Evolutionary conservation across 30 jellyfish, hydroid and myxozoan species (phyloP).

Genomic region (Pelagia noctiluca): DNA sequence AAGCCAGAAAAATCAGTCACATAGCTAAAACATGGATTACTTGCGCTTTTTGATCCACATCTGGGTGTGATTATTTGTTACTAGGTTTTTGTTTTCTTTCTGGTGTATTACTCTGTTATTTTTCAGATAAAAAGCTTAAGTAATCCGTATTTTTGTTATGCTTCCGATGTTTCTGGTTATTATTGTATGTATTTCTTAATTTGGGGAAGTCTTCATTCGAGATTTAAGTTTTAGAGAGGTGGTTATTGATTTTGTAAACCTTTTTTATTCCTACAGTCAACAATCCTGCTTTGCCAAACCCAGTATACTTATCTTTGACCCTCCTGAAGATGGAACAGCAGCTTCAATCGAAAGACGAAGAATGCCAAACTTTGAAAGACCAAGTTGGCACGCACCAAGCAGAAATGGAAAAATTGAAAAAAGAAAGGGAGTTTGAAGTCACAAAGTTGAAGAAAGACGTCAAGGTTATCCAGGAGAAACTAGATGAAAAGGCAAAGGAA

Average conservation of each 20-base stretch:
- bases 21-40: too few relatives aligned
- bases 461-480: constrained; percentile 72
- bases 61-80: too few relatives aligned
- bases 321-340: constrained; percentile 71
- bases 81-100: too few relatives aligned
- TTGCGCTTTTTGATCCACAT: too few relatives aligned
- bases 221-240: too few relatives aligned
- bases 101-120: too few relatives aligned
- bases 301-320: constrained; percentile 78
- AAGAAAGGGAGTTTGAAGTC: constrained; percentile 75
- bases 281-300: constrained; percentile 77
- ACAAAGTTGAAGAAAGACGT: constrained; percentile 70
- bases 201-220: too few relatives aligned
- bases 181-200: too few relatives aligned
- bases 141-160: too few relatives aligned
- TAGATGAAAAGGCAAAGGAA: constrained; percentile 72
- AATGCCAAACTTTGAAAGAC: constrained; percentile 29
- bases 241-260: background rate
- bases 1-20: too few relatives aligned
- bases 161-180: too few relatives aligned
- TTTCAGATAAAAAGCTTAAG: too few relatives aligned
- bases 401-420: constrained; percentile 70
- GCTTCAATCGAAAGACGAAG: constrained; percentile 62
- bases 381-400: constrained; percentile 34
- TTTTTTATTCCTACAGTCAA: constrained; percentile 12